Percentiles rank a stretch among this genome's conserved stretches.
These are phyloP conservation scores for Trachemys scripta DNA, from an alignment of 2,113 vertebrate species.

Conservation along the genomic window DNA sequence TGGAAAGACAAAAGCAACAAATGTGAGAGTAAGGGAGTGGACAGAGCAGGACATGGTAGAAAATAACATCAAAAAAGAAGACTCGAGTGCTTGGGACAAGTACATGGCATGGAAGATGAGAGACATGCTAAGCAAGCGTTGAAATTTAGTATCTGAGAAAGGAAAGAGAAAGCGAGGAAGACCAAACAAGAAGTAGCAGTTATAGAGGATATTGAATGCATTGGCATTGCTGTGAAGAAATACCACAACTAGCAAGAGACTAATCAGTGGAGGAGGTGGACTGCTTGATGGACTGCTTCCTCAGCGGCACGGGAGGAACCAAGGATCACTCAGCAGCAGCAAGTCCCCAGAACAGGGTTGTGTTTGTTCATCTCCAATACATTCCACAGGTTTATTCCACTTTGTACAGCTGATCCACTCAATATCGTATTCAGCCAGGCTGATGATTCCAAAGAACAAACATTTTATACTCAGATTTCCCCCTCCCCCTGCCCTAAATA, in stretches of 20 bases:
- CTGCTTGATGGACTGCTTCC: background rate
- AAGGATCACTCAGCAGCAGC: background rate
- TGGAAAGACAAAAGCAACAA: background rate
- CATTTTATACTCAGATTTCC: accelerated
- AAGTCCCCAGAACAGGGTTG: background rate
- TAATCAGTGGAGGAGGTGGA: background rate
- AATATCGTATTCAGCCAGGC: background rate
- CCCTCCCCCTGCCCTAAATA: background rate
- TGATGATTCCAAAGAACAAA: background rate
- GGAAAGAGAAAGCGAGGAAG: background rate
- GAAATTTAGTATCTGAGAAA: background rate
- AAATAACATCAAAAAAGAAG: background rate
- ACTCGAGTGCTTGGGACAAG: background rate
- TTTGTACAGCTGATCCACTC: background rate
- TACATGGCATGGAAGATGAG: background rate
- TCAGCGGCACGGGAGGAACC: background rate
- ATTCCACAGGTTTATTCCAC: background rate
- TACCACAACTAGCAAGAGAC: background rate
- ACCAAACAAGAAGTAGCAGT: background rate
- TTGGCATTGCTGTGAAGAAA: background rate
- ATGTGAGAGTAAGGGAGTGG: background rate
- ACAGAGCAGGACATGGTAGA: background rate
- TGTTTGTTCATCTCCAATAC: background rate
- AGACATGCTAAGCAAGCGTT: background rate
- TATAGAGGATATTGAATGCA: background rate